A percentile compares a stretch with the other conserved stretches of the same genome.
These are phyloP conservation scores for Cephus spinipes DNA, from an alignment of 2,888 invertebrate species.

Conservation along the genomic window DNA sequence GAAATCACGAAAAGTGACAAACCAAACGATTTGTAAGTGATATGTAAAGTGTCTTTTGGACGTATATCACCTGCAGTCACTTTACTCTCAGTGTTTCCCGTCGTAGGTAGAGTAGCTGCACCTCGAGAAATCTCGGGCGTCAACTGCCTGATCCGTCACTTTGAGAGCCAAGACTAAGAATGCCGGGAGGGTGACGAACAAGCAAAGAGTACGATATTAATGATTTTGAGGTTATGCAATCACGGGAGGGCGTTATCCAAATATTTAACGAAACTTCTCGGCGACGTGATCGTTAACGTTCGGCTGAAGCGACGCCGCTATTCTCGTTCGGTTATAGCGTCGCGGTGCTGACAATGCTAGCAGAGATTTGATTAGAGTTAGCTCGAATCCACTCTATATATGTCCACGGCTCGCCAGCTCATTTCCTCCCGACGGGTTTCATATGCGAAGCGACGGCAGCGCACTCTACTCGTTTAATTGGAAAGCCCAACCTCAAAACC, in stretches of 20 bases:
- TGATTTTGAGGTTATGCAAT: neutral
- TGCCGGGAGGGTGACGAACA: neutral
- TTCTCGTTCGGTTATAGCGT: neutral
- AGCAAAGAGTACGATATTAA: neutral
- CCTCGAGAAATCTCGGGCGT: neutral
- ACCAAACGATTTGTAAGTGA: neutral
- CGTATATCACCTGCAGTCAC: neutral
- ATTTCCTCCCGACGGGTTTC: slow-evolving; percentile 23
- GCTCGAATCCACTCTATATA: neutral
- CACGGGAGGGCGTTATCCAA: neutral
- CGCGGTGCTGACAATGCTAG: neutral
- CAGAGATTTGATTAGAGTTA: slow-evolving; percentile 36
- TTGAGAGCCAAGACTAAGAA: neutral
- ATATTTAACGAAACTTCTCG: neutral
- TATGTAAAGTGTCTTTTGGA: neutral
- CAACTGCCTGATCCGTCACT: neutral
- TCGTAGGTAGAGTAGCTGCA: neutral
- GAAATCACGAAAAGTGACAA: neutral
- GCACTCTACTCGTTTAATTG: slow-evolving; percentile 31
- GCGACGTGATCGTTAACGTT: neutral
- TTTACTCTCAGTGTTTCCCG: neutral
- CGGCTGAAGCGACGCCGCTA: neutral
- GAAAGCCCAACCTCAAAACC: slow-evolving; percentile 29
- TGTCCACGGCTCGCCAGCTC: slow-evolving; percentile 15
- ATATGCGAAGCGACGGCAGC: slow-evolving; percentile 16